Conservation (phyloP, 2,888 invertebrate species). For the Homarus gammarus region DNA sequence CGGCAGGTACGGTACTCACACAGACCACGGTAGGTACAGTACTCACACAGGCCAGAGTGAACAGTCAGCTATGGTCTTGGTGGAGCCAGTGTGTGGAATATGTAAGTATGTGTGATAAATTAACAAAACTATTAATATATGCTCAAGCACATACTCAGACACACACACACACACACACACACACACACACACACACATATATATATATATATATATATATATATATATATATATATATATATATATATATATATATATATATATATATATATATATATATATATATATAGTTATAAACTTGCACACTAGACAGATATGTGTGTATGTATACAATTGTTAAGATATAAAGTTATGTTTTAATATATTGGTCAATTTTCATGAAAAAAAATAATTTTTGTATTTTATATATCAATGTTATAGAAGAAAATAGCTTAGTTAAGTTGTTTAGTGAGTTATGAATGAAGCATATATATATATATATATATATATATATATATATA, state of each 20-base stretch:
- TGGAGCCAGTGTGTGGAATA: no score
- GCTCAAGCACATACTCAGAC: not conserved
- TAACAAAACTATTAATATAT: no score
- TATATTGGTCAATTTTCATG: not conserved
- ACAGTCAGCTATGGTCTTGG: no score
- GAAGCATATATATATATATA: no score
- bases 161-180: not conserved
- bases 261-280: conserved; percentile 26
- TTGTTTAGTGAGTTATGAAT: not conserved
- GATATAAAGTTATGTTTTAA: not conserved
- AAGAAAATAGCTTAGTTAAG: not conserved
- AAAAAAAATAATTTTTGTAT: not conserved
- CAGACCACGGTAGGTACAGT: no score
- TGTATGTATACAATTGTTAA: not conserved
- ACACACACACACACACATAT: not conserved
- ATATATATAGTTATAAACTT: not conserved
- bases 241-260: conserved; percentile 18
- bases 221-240: conserved; percentile 25
- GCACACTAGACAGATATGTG: not conserved
- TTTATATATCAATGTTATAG: no score
- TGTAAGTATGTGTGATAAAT: no score
- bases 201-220: conserved; percentile 32
- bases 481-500: no score
- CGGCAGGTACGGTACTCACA: no score
- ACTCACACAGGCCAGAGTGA: no score